Evolutionary conservation across 2,888 invertebrate genomes (phyloP), one percentile per base, ranked within the genome.

Genomic region (Platycheirus rosarum): DNA sequence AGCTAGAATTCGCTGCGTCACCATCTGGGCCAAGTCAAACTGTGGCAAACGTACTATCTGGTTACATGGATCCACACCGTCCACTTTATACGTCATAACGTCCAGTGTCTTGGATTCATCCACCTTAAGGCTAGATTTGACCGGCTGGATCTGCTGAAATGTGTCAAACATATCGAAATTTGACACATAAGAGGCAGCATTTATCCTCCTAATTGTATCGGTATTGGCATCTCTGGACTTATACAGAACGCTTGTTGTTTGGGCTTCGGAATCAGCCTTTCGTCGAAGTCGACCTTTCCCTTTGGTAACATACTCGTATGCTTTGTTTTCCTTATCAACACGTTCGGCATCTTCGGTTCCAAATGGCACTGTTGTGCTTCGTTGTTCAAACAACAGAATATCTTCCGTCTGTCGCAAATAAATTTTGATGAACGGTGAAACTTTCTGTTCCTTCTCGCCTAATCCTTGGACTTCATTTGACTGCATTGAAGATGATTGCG

Each of bases 101-200:
- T 90, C 86, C 55, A 90, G 82, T 7, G 92, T 91, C 89, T 92
- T 91, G 78, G 91, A 91, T 46, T 92, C 92, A 8, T 91, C 89
- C 49, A 89, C 85, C 23, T 88, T 86, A 0, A 89, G 85, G 32
- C 87, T 88, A 11, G 82, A 84, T 42, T 88, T 87, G 0, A 87
- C 88, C 1, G 86, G 86, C 1, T 87, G 86, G 29, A 92, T 86
- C 53, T 90, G 90, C 5, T 91, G 91, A 85, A 93, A 95, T 0
- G 94, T 94, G 86, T 96, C 96, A 86, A 93, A 93, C 93, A 96
- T 95, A 85, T 95, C 95, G 93, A 95, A 96, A 86, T 93, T 92
- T 0, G 95, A 95, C 0, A 95, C 95, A 87, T 94, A 95, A 0
- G 93, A 92, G 1, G 91, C 91, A 2, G 92, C 92, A 86, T 94